Conservation (phyloP, 2,797 vertebrate genomes). For the Alca torda region DNA sequence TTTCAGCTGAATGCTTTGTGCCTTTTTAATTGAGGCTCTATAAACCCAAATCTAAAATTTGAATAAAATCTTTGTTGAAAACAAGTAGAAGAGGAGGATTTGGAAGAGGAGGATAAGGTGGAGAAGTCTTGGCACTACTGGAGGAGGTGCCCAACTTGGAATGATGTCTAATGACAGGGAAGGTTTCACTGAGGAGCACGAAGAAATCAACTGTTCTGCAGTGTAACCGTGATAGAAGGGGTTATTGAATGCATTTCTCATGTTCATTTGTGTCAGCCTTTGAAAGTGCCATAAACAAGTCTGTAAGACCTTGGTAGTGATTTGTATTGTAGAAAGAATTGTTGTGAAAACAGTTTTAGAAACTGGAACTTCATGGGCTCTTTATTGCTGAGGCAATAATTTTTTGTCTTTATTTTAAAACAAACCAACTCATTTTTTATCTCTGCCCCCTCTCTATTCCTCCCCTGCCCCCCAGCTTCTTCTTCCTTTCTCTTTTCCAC, state of each 20-base stretch:
- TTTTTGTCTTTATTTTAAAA: not conserved
- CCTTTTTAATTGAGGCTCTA: not conserved
- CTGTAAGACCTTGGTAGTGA: not conserved
- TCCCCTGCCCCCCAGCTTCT: accelerated
- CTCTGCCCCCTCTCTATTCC: too few relatives aligned
- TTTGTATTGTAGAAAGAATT: not conserved
- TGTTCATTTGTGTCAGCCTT: not conserved
- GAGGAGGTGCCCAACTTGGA: not conserved
- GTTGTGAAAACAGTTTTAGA: not conserved
- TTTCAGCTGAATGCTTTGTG: not conserved
- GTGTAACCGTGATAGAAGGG: not conserved
- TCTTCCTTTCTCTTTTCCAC: not conserved
- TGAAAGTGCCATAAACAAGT: not conserved
- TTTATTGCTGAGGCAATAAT: not conserved
- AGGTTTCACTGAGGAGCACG: not conserved
- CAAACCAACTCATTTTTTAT: not conserved
- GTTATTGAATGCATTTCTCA: not conserved
- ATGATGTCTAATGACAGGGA: not conserved
- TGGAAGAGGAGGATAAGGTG: not conserved
- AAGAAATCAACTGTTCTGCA: not conserved
- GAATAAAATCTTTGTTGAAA: not conserved
- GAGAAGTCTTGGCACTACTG: not conserved
- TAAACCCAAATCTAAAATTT: not conserved
- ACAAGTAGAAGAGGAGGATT: not conserved
- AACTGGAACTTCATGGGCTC: not conserved